These are phyloP conservation scores for Drosophila rufa DNA, from an alignment of 1,140 invertebrate species.

Conservation along the genomic window DNA sequence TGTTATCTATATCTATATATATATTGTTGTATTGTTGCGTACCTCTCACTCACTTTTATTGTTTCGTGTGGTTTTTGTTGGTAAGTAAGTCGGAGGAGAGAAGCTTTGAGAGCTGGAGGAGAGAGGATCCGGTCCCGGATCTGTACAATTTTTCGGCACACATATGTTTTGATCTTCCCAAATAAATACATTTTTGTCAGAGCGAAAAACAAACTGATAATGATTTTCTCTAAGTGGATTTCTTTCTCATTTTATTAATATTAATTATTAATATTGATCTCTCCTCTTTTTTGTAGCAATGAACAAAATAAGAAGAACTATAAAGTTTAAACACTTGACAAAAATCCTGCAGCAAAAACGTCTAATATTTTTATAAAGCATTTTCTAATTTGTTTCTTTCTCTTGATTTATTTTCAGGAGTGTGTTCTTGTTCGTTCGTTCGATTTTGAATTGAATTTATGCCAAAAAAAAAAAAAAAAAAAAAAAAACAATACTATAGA, in stretches of 20 bases:
- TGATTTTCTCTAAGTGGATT: slow-evolving; percentile 68
- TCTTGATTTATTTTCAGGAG: slow-evolving; percentile 82
- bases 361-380: slow-evolving; percentile 48
- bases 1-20: slow-evolving; percentile 22
- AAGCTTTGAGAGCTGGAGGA: not conserved
- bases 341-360: slow-evolving; percentile 46
- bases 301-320: slow-evolving; percentile 27
- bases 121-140: slow-evolving; percentile 40
- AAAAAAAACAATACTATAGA: slow-evolving; percentile 19
- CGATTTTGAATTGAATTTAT: slow-evolving; percentile 81
- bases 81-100: slow-evolving; percentile 63
- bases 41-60: slow-evolving; percentile 58
- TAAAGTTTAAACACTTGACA: slow-evolving; percentile 37
- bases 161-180: slow-evolving; percentile 51
- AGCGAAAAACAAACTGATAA: slow-evolving; percentile 55
- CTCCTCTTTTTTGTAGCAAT: slow-evolving; percentile 59
- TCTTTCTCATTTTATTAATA: slow-evolving; percentile 72
- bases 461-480: slow-evolving; percentile 31
- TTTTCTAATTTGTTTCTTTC: slow-evolving; percentile 82
- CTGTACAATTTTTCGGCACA: slow-evolving; percentile 62
- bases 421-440: slow-evolving; percentile 74
- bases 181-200: slow-evolving; percentile 43
- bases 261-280: slow-evolving; percentile 16
- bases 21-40: slow-evolving; percentile 56
- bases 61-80: slow-evolving; percentile 67